Conservation (phyloP, 2,797 vertebrate genomes). For the Megaceryle alcyon region DNA sequence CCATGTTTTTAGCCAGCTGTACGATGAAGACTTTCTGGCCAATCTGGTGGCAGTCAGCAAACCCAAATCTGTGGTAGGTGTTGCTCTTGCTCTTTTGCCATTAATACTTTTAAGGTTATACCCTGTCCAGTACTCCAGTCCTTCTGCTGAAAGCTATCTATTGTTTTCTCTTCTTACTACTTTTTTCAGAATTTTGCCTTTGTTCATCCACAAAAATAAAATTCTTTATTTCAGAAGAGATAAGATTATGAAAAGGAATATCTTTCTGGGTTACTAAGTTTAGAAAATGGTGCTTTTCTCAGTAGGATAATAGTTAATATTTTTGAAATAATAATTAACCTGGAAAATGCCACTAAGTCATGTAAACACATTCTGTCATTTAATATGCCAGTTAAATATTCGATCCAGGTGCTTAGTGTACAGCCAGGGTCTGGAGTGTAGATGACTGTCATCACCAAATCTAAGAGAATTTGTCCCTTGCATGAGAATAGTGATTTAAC, state of each 20-base stretch:
- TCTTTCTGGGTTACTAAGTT: not conserved
- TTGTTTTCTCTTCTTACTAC: not conserved
- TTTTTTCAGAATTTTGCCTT: not conserved
- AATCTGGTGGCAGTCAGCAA: constrained; percentile 91
- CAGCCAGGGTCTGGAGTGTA: not conserved
- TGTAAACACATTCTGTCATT: not conserved
- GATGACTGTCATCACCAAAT: not conserved
- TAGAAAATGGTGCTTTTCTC: not conserved
- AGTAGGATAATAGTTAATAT: not conserved
- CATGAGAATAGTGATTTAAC: not conserved
- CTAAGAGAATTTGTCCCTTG: not conserved
- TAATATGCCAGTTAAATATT: not conserved
- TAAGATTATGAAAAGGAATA: not conserved
- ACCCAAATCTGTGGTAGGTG: constrained; percentile 92
- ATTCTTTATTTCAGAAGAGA: not conserved
- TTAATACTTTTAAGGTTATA: not conserved
- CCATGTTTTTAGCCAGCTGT: constrained; percentile 92
- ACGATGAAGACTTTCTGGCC: constrained; percentile 90
- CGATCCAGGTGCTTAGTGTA: not conserved
- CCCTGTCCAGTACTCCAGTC: not conserved
- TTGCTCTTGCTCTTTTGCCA: not conserved
- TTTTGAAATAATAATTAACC: not conserved
- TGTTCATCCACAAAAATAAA: not conserved
- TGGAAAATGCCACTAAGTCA: not conserved
- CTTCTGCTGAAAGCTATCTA: not conserved